Evolutionary conservation across 2,888 invertebrate species (phyloP).

Genomic region (Caradrina kadenii): DNA sequence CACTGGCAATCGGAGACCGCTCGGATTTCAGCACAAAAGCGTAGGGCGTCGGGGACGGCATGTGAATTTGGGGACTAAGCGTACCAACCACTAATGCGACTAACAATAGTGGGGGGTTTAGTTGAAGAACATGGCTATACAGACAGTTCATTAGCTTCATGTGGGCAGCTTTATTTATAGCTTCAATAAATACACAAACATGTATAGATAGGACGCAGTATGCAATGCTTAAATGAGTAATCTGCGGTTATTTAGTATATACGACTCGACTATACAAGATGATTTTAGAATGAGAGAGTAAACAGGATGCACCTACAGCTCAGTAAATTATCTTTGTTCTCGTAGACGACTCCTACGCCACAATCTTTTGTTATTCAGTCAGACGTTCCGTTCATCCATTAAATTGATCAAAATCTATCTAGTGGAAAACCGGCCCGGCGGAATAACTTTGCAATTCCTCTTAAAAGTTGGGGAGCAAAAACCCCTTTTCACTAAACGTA

Average conservation of each 20-base stretch:
- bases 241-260: slow-evolving; percentile 37
- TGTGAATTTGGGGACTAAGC: slow-evolving; percentile 75
- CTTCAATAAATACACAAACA: slow-evolving; percentile 38
- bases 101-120: slow-evolving; percentile 77
- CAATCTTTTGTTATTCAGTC: slow-evolving; percentile 50
- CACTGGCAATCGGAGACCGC: slow-evolving; percentile 84
- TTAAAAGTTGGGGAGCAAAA: slow-evolving; percentile 51
- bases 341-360: slow-evolving; percentile 50
- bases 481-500: slow-evolving; percentile 50
- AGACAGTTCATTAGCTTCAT: slow-evolving; percentile 72
- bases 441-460: slow-evolving; percentile 43
- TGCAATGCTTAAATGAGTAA: slow-evolving; percentile 56
- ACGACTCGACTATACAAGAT: slow-evolving; percentile 24
- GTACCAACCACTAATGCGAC: slow-evolving; percentile 70
- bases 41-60: slow-evolving; percentile 71
- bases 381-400: slow-evolving; percentile 41
- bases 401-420: slow-evolving; percentile 48
- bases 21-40: slow-evolving; percentile 85
- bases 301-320: slow-evolving; percentile 55
- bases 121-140: slow-evolving; percentile 71
- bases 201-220: slow-evolving; percentile 33
- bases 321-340: slow-evolving; percentile 48
- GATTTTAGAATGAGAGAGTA: slow-evolving; percentile 43
- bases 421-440: slow-evolving; percentile 21
- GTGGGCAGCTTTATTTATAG: slow-evolving; percentile 62